Base-by-base conservation (phyloP, 2,888 invertebrate genomes). In the Elmis aenea region DNA sequence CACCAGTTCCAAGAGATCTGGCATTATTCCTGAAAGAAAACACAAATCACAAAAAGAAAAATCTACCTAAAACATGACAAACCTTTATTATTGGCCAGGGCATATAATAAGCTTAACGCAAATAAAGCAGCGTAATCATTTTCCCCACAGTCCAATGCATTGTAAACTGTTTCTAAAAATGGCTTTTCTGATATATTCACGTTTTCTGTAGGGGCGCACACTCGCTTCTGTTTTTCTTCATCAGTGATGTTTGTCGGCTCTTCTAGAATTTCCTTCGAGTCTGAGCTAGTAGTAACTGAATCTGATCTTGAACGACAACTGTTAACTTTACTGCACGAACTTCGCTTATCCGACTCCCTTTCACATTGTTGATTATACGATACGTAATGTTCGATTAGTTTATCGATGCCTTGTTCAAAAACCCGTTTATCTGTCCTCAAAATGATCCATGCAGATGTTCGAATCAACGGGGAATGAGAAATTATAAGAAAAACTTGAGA, bases 401-500 rank as follows among this genome's bases (percentile, higher is more conserved):
- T 66, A 42, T 64, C 66, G 1, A 61, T 56, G 16, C 66, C 65
- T 47, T 62, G 61, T 34, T 64, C 64, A 35, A 64, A 61, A 21
- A 62, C 55, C 6, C 48, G 47, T 39, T 55, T 72, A 57, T 92
- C 86, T 1, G 89, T 88, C 63, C 90, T 86, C 18, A 96, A 69
- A 58, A 96, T 83, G 36, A 93, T 88, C 77, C 91, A 85, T 22
- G 94, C 91, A 48, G 97, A 68, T 3, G 88, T 84, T 55, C 90
- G 85, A 3, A 96, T 91, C 50, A 97, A 76, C 0, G 94, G 92
- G 1, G 83, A 80, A 64, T 96, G 91, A 2, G 88, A 85, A 46
- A 96, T 82, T 47, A 96, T 95, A 37, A 96, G 73, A 71, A 96
- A 96, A 26, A 97, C 93, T 77, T 95, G 88, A 1, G 94, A 93